Conservation (phyloP, 2,113 vertebrate genomes). For the Perccottus glenii region DNA sequence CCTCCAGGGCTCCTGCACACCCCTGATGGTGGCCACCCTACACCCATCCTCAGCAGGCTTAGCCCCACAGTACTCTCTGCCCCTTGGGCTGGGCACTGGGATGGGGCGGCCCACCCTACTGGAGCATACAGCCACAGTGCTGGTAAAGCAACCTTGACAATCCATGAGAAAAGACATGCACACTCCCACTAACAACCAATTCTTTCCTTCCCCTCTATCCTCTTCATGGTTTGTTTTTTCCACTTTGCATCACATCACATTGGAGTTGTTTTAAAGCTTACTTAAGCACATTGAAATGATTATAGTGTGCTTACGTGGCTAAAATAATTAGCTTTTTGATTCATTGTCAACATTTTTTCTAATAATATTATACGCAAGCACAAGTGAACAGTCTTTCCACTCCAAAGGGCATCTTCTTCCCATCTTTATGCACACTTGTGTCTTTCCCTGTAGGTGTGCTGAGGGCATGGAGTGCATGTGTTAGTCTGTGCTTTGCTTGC, state of each 20-base stretch:
- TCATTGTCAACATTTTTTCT: too few relatives aligned
- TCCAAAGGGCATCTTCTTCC: not conserved
- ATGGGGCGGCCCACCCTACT: conserved; percentile 95
- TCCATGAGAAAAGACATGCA: conserved; percentile 37
- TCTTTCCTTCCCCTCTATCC: conserved; percentile 35
- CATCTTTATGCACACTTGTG: conserved; percentile 3
- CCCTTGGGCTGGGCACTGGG: conserved; percentile 94
- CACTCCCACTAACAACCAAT: conserved; percentile 59
- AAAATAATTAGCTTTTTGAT: too few relatives aligned
- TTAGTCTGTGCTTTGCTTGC: conserved; percentile 77
- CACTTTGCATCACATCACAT: conserved; percentile 18
- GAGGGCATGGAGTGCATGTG: conserved; percentile 81
- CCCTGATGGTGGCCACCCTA: conserved; percentile 99
- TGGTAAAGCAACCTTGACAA: conserved; percentile 85
- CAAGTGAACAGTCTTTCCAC: conserved; percentile 2
- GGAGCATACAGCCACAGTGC: conserved; percentile 99
- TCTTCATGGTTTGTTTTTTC: conserved; percentile 11
- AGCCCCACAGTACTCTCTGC: conserved; percentile 96
- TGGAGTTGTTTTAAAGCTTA: conserved; percentile 26
- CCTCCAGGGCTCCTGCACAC: conserved; percentile 98
- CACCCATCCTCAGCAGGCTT: conserved; percentile 97
- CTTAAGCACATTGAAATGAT: too few relatives aligned
- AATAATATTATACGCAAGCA: too few relatives aligned
- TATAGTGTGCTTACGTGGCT: too few relatives aligned
- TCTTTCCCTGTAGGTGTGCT: conserved; percentile 73